These are phyloP conservation scores for Eupithecia vulgata DNA, from an alignment of 2,888 invertebrate species.

Conservation along the genomic window DNA sequence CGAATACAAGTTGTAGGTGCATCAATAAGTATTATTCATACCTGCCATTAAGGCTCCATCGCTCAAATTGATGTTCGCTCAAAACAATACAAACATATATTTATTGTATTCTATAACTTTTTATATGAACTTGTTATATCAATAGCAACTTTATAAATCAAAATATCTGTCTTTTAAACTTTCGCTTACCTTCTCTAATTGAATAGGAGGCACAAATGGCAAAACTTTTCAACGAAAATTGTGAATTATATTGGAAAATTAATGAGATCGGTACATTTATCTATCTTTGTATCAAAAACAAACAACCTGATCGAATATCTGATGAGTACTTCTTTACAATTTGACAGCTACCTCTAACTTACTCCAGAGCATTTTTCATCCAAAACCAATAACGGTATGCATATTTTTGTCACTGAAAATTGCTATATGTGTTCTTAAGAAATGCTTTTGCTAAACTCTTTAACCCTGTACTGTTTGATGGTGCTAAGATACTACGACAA, in stretches of 20 bases:
- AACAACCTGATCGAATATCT: neutral
- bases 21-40: neutral
- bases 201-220: neutral
- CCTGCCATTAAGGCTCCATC: neutral
- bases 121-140: neutral
- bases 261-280: too few relatives aligned
- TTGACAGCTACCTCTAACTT: neutral
- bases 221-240: neutral
- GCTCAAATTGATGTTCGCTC: constrained; percentile 15
- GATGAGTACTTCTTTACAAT: neutral
- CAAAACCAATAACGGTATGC: neutral
- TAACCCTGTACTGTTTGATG: neutral
- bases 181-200: neutral
- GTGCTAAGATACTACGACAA: neutral
- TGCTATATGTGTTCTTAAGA: neutral
- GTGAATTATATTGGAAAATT: neutral
- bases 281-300: neutral
- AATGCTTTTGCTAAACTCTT: neutral
- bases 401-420: neutral
- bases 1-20: neutral
- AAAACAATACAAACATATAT: neutral
- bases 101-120: neutral
- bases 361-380: neutral
- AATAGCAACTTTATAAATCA: neutral
- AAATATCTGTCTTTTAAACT: neutral